Base-by-base conservation (phyloP, 2,888 invertebrate genomes). In the Pyrrhia umbra region DNA sequence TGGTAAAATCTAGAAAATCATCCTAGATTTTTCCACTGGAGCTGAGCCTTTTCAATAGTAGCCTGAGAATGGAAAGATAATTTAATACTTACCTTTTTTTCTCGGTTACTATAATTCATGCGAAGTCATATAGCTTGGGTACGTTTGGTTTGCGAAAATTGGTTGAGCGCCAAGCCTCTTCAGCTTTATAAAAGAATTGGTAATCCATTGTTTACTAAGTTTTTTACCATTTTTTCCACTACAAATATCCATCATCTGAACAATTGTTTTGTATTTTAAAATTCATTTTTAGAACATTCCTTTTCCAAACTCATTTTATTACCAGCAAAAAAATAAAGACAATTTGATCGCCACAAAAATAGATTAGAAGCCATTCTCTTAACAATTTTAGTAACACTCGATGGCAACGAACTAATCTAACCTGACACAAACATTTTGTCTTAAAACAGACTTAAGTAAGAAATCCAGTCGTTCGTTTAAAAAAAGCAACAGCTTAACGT, bases 11-110 rank as follows among this genome's bases (percentile, higher is more conserved):
- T 77, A 66, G 55, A 47, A 43, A 47, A 61, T 52, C 18, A 49
- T 62, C 43, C 66, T 54, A 56, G 56, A 34, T 51, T 43, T 54
- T 77, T 66, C 61, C 57, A 27, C 37, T 46, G 16, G 20, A 45
- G 9, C 43, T 60, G 21, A 75, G 58, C 65, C 60, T 70, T 74
- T 58, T 64, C 43, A 47, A 75, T 45, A 58, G 67, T 58, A 49
- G 67, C 20, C 27, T 79, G 51, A 16, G 58, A 70, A 59, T 54
- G 47, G 47, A 60, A 60, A 58, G 76, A 67, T 67, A 71, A 71
- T 75, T 75, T 75, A 57, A 57, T 51, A 71, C 62, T 60, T 46
- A 39, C 25, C 15, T 42, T 60, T 54, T 59, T 65, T 59, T 27
- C 43, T 58, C 23, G 20, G 30, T 40, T 20, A 8, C 49, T 23